Percentiles rank a stretch among this genome's conserved stretches.
Conservation (phyloP, 2,888 invertebrate species). For the Criorhina ranunculi region DNA sequence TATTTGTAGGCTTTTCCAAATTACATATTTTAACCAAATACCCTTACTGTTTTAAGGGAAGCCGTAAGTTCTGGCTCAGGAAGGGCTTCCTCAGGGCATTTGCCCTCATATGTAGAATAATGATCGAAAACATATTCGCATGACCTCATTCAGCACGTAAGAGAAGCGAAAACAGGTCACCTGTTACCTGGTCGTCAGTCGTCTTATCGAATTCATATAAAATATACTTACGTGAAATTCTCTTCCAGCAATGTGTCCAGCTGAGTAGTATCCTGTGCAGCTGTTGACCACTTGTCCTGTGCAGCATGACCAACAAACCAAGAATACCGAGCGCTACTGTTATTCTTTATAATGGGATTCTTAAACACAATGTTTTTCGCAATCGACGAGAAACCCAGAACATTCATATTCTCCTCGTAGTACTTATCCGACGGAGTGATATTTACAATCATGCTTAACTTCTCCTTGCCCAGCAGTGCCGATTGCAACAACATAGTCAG, state of each 20-base stretch:
- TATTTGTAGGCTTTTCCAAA: too few relatives aligned
- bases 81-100: too few relatives aligned
- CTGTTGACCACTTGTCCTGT: slow-evolving; percentile 52
- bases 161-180: too few relatives aligned
- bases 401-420: slow-evolving; percentile 93
- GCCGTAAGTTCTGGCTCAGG: too few relatives aligned
- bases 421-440: slow-evolving; percentile 90
- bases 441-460: slow-evolving; percentile 91
- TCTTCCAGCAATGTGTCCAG: slow-evolving; percentile 79
- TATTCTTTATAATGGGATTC: slow-evolving; percentile 76
- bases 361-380: slow-evolving; percentile 87
- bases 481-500: slow-evolving; percentile 93
- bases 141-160: too few relatives aligned
- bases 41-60: too few relatives aligned
- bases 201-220: too few relatives aligned
- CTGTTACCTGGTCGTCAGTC: too few relatives aligned
- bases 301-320: slow-evolving; percentile 76
- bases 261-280: slow-evolving; percentile 62
- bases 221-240: slow-evolving; percentile 78
- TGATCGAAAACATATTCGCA: too few relatives aligned
- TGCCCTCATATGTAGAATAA: too few relatives aligned
- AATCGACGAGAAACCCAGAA: slow-evolving; percentile 92
- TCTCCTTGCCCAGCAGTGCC: slow-evolving; percentile 88
- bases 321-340: slow-evolving; percentile 71
- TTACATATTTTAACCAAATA: too few relatives aligned